Evolutionary conservation across 2,888 invertebrate species (phyloP), one percentile per base, ranked within the genome.

Genomic region (Polyommatus icarus): DNA sequence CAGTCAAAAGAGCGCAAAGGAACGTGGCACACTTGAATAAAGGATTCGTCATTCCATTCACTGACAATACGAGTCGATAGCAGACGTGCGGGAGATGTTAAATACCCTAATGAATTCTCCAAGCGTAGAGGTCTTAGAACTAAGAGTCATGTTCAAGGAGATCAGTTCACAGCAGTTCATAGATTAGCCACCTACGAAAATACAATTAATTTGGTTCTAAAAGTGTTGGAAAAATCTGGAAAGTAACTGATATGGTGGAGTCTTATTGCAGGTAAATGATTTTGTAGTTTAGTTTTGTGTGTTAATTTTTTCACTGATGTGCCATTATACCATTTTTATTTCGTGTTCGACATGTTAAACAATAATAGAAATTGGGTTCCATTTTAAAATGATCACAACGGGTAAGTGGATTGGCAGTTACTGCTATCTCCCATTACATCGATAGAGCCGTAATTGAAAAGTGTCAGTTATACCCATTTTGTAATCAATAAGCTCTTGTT

Each of bases 111-210:
- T 73, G 73, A 73, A 73, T 73, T 73, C 46, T 73, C 46, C 20
- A n/a, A n/a, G 73, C 46, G 46, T 73, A 46, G 20, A 40, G 73
- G 73, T 46, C 36, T 73, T 73, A 32, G 73, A 46, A 40, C 40
- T 40, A 46, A 46, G n/a, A 73, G 73, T 46, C 73, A 73, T 73
- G 73, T 46, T 73, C 73, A 73, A 73, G 72, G 72, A 67, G 67
- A 67, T 67, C 67, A 67, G 67, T 67, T 67, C 67, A 67, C 29
- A 29, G 12, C 67, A 18, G 67, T 29, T 67, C 67, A 67, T 29
- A 67, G 67, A 67, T 67, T 5, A 67, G 15, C 67, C 67, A 15
- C 67, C 67, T 29, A 29, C 18, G 29, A 6, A 18, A 29, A 67
- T 32, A 67, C 67, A 29, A 67, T 67, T 29, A 67, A 67, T 67